These are phyloP conservation scores for Magallana gigas DNA, from an alignment of 1,140 invertebrate species.

Conservation along the genomic window DNA sequence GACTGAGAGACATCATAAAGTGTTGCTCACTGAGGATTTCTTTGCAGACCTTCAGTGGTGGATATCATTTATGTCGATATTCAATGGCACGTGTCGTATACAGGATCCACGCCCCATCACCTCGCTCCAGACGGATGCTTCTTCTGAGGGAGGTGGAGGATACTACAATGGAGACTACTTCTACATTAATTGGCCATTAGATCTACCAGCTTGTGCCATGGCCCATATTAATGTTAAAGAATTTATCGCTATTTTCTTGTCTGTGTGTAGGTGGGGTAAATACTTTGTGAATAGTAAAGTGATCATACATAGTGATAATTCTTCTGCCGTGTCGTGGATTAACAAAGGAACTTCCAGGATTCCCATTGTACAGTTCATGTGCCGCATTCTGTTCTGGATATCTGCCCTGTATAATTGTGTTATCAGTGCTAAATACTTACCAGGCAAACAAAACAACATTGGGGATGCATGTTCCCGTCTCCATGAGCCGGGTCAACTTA, in stretches of 20 bases:
- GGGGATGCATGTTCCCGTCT: slow-evolving; percentile 41
- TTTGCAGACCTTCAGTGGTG: background rate
- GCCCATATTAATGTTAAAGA: no score
- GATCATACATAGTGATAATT: no score
- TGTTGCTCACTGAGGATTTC: slow-evolving; percentile 33
- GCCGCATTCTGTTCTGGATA: slow-evolving; percentile 49
- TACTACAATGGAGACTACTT: no score
- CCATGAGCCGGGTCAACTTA: slow-evolving; percentile 22
- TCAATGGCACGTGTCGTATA: slow-evolving; percentile 42
- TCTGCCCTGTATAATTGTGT: slow-evolving; percentile 47
- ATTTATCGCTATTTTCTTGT: no score
- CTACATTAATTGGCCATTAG: no score
- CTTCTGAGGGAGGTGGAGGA: slow-evolving; percentile 40
- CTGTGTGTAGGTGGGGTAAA: no score
- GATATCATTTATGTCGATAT: slow-evolving; percentile 36
- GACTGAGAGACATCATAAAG: background rate
- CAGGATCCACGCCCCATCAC: slow-evolving; percentile 40
- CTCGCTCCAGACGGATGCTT: slow-evolving; percentile 51
- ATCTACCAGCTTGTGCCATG: no score
- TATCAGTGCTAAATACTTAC: slow-evolving; percentile 30
- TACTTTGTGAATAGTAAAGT: no score
- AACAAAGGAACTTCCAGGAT: slow-evolving; percentile 42
- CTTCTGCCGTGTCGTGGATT: no score
- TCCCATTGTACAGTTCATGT: slow-evolving; percentile 1
- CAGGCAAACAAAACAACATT: slow-evolving; percentile 33